Evolutionary conservation across 2,797 vertebrate species (phyloP).

Genomic region (Okamejei kenojei): DNA sequence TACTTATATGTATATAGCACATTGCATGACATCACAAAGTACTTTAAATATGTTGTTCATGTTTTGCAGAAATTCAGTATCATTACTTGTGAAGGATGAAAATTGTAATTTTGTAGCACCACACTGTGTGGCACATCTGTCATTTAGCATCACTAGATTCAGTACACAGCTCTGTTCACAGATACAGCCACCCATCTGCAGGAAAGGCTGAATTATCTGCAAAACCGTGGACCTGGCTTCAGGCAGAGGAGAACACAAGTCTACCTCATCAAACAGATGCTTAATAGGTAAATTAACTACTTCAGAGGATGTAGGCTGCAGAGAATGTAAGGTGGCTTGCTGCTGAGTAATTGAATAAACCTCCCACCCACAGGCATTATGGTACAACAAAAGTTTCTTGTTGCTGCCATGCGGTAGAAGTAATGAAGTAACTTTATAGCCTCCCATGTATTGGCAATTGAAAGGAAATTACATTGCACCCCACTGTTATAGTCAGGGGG

Average conservation of each 20-base stretch:
- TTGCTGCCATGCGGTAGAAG: slow-evolving; percentile 15
- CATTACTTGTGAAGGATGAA: background rate
- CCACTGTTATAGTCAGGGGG: background rate
- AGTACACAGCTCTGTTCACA: background rate
- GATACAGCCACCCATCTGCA: slow-evolving; percentile 21
- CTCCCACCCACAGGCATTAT: slow-evolving; percentile 23
- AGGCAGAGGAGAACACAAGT: slow-evolving; percentile 10
- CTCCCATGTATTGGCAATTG: background rate
- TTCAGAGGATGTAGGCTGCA: background rate
- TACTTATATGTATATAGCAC: too few species aligned
- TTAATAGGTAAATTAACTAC: slow-evolving; percentile 15
- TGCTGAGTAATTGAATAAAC: slow-evolving; percentile 25
- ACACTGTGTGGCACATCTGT: background rate
- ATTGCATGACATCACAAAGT: too few species aligned
- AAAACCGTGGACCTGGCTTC: slow-evolving; percentile 1
- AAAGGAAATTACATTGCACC: slow-evolving; percentile 22
- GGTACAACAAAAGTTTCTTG: slow-evolving; percentile 11
- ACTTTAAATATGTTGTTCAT: background rate
- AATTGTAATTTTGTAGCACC: background rate
- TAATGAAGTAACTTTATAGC: background rate
- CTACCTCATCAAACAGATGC: slow-evolving; percentile 24
- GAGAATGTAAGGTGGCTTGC: background rate
- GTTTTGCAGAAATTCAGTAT: background rate
- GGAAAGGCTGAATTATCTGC: background rate
- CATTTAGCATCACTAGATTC: background rate